Base-by-base conservation (phyloP, 2,888 invertebrate genomes). In the Apodemia mormo region DNA sequence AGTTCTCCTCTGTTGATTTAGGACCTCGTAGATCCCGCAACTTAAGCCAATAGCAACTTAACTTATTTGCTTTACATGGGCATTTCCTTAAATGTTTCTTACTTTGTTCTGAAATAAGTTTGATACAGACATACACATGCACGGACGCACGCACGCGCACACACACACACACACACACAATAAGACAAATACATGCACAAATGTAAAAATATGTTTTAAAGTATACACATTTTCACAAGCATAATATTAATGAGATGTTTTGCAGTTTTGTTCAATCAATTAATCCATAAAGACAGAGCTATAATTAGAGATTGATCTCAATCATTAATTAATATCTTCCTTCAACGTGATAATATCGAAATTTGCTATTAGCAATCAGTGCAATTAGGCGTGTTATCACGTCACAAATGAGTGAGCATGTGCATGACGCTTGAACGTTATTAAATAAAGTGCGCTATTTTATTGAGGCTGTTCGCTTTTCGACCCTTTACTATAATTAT, bases 341-440 rank as follows among this genome's bases (percentile, higher is more conserved):
- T 22, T 8, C 61, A 37, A 8, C 37, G 30, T 30, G 37, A 49
- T 52, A 52, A 67, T 52, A 49, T 49, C 33, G 67, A 67, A 69
- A 72, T 69, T 66, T 70, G 72, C 70, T 71, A 71, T 74, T 71
- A 70, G 74, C 76, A 78, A 81, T 80, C 77, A 76, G 78, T 74
- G 77, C 76, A 80, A 81, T 79, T 76, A 77, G 74, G 74, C 77
- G 77, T 80, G 76, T 76, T 80, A 82, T 80, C 80, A 74, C 68
- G 74, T 78, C 77, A 77, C 78, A 78, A 77, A 70, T 77, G 76
- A 76, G 70, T 77, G 77, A 76, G 69, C 77, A 80, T 77, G 75
- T 76, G 76, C 37, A 64, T 64, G 61, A 33, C 33, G 61, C 61
- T 64, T 64, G 61, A 64, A 64, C 61, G 61, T 64, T 64, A 64